Base-by-base conservation (phyloP, 1,140 invertebrate species). In the Acromyrmex heyeri region DNA sequence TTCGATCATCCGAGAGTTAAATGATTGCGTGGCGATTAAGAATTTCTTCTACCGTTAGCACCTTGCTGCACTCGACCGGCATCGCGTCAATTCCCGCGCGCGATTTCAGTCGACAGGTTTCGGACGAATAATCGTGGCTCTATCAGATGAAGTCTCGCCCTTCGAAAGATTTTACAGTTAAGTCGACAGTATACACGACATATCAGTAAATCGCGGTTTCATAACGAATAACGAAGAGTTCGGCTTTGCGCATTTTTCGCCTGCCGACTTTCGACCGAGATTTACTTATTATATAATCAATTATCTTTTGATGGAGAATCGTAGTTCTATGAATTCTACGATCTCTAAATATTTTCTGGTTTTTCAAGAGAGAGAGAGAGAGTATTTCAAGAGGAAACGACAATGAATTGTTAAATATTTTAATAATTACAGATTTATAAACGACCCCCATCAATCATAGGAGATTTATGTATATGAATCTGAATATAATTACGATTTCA, bases 21-120 rank as follows among this genome's bases (percentile, higher is more conserved):
- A 24, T 38, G 44, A 7, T 53, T 34, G 50, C 65, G 24, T 62
- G 59, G 59, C 59, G 64, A 81, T 81, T 81, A 81, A 70, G 78
- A 70, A 81, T 70, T 38, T 81, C 65, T 21, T 81, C 78, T 81
- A 81, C 78, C 78, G 78, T 81, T 81, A 81, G 65, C 53, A 62
- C 73, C 69, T 72, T 5, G 24, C 24, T 72, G 34, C 53, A 59
- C 30, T 30, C 30, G 30, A 6, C 27, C 70, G 27, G 10, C 27
- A 8, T 10, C 27, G 18, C 62, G 48, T 81, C 64, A 69, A 55
- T 69, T 81, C 64, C 21, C 62, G 48, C 62, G 48, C 77, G 50
- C 77, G 50, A 44, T 69, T 81, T 44, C 64, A 44, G 62, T 44
- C 76, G 76, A 30, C 64, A 24, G 30, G 48, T 81, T 34, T 53